phyloP scores from a whole-genome alignment of 2,888 invertebrate species.

The Hololepta plana region DNA sequence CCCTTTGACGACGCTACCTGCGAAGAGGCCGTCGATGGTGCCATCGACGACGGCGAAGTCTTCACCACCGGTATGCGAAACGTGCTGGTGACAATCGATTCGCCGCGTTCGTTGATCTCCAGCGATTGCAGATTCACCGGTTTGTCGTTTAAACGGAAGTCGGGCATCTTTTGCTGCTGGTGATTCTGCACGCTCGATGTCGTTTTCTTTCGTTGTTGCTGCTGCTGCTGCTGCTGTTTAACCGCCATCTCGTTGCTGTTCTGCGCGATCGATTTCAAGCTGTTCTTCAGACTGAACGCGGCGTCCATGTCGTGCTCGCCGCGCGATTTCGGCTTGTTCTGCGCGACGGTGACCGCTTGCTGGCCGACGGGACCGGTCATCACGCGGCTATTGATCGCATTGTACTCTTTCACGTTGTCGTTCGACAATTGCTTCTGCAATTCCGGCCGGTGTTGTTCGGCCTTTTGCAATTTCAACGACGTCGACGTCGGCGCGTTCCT shows the following conservation, averaged over 20 bases:
- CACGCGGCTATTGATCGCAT: conserved; percentile 47
- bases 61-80: conserved; percentile 27
- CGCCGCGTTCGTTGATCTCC: conserved; percentile 24
- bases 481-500: conserved; percentile 7
- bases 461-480: too few relatives aligned
- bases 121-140: conserved; percentile 16
- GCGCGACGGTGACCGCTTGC: conserved; percentile 43
- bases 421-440: conserved; percentile 18
- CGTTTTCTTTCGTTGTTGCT: conserved; percentile 1
- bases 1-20: too few relatives aligned
- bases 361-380: conserved; percentile 59
- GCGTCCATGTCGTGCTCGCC: conserved; percentile 35
- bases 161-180: conserved; percentile 21
- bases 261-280: too few relatives aligned
- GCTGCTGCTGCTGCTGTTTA: too few relatives aligned
- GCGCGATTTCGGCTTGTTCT: conserved; percentile 34
- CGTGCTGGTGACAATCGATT: conserved; percentile 26
- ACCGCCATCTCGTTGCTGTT: too few relatives aligned
- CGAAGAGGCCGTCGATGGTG: too few relatives aligned
- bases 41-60: too few relatives aligned
- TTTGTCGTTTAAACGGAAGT: conserved; percentile 14
- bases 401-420: conserved; percentile 29
- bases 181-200: too few relatives aligned
- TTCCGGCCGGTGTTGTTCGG: conserved; percentile 11
- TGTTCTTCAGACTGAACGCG: conserved; percentile 19